These are phyloP conservation scores for Pogonomyrmex californicus DNA, from an alignment of 1,140 invertebrate species.

Conservation along the genomic window DNA sequence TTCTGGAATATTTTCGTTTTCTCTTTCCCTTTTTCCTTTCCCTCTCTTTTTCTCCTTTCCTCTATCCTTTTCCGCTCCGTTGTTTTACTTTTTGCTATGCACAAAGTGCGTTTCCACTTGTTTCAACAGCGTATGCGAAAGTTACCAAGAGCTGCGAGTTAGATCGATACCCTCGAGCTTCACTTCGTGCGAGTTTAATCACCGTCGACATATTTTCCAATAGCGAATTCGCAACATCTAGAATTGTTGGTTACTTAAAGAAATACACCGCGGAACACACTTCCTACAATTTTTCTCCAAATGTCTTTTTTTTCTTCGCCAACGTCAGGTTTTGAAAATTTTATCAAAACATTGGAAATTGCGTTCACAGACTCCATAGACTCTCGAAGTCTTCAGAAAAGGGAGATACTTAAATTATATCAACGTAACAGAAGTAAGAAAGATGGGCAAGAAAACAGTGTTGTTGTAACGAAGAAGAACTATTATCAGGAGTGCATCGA, in stretches of 20 bases:
- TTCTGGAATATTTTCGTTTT: background rate
- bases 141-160: background rate
- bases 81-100: constrained; percentile 51
- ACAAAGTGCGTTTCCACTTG: constrained; percentile 42
- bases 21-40: background rate
- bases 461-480: constrained; percentile 52
- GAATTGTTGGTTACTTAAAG: background rate
- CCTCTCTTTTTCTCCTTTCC: background rate
- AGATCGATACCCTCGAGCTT: constrained; percentile 23
- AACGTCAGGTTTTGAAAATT: background rate
- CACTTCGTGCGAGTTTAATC: background rate
- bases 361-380: background rate
- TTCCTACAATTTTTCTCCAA: background rate
- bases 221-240: background rate
- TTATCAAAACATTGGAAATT: background rate
- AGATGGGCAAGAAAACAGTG: constrained; percentile 9
- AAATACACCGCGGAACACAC: background rate
- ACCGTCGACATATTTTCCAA: background rate
- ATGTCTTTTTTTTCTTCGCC: background rate
- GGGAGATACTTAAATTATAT: background rate
- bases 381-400: background rate
- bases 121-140: constrained; percentile 10
- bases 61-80: background rate
- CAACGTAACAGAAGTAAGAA: background rate
- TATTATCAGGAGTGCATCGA: constrained; percentile 44